Conservation (phyloP, 2,797 vertebrate species). For the Pseudotriccus pelzelni region DNA sequence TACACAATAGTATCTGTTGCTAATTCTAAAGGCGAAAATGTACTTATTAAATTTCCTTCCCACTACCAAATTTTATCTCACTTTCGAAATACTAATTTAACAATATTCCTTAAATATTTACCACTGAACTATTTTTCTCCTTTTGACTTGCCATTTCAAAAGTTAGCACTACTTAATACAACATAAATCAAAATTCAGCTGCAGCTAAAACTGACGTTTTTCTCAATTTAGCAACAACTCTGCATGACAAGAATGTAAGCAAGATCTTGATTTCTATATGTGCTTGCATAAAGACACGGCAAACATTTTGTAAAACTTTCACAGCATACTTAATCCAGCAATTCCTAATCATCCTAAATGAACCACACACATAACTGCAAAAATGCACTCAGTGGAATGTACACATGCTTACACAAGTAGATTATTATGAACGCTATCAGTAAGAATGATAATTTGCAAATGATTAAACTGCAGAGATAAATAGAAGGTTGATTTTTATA, state of each 20-base stretch:
- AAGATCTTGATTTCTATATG: neutral
- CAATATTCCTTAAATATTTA: neutral
- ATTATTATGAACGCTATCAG: constrained; percentile 1
- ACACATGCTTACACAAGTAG: neutral
- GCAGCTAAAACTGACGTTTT: neutral
- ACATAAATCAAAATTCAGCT: neutral
- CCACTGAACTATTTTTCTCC: neutral
- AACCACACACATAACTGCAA: neutral
- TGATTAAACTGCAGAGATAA: constrained; percentile 38
- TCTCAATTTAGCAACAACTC: neutral
- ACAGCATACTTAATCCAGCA: neutral
- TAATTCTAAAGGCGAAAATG: neutral
- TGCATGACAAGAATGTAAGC: neutral
- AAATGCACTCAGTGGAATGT: neutral
- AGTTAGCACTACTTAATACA: neutral
- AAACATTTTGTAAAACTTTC: neutral
- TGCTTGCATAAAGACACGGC: neutral
- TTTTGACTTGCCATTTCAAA: neutral
- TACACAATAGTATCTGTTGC: neutral
- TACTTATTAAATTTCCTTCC: neutral
- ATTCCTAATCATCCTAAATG: neutral
- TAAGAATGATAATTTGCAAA: constrained; percentile 37
- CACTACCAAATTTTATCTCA: neutral
- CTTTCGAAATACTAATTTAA: neutral
- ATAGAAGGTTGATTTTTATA: neutral